A percentile compares a stretch with the other conserved stretches of the same genome.
Conservation (phyloP, 1,140 invertebrate species). For the Caligus rogercresseyi region DNA sequence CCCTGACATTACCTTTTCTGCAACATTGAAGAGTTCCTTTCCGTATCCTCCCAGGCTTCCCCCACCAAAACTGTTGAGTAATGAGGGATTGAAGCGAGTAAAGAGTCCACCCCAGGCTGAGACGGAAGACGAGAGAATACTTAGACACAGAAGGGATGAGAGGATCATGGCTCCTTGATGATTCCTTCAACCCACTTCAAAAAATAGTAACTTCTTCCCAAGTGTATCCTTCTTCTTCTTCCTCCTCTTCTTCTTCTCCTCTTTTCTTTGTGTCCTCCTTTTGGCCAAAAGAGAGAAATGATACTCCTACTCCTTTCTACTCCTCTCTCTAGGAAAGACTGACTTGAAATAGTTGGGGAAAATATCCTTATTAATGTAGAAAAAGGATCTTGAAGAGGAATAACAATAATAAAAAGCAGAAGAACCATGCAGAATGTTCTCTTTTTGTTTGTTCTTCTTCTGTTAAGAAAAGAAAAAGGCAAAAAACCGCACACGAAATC, state of each 20-base stretch:
- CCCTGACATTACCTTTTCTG: background rate
- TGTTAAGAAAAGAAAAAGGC: too few species aligned
- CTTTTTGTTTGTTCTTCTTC: too few species aligned
- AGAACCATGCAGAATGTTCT: too few species aligned
- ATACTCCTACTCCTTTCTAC: background rate
- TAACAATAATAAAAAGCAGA: too few species aligned
- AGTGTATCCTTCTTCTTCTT: background rate
- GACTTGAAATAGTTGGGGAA: too few species aligned
- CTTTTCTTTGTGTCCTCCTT: background rate
- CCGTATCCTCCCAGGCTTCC: conserved; percentile 4
- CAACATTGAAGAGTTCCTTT: conserved; percentile 2
- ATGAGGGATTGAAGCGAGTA: conserved; percentile 6
- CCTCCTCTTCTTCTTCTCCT: background rate
- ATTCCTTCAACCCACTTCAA: background rate
- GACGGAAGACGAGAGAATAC: background rate
- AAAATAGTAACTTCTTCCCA: too few species aligned
- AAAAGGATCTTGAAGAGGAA: too few species aligned
- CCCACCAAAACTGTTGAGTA: background rate
- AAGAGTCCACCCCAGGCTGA: conserved; percentile 16
- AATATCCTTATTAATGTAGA: too few species aligned
- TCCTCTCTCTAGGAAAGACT: background rate
- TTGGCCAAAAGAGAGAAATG: background rate
- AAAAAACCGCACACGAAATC: too few species aligned
- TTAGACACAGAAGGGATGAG: background rate
- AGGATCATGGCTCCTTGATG: background rate